phyloP scores from a whole-genome alignment of 2,113 vertebrate species.

The Prinia subflava region DNA sequence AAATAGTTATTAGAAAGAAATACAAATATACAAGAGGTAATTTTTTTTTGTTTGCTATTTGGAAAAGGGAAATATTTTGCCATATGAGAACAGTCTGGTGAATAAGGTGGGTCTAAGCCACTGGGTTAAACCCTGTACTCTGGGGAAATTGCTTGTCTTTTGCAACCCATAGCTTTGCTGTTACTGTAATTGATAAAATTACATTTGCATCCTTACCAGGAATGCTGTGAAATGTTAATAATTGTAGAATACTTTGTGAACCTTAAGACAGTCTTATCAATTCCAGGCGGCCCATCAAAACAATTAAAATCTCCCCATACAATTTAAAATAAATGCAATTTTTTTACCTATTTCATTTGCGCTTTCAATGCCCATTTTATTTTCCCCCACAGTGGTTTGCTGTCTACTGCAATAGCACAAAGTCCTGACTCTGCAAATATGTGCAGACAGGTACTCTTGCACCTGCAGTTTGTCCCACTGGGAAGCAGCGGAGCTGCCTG shows the following conservation, averaged over 20 bases:
- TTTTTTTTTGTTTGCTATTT: not conserved
- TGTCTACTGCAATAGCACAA: not conserved
- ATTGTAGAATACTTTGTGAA: not conserved
- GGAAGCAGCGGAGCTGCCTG: not conserved
- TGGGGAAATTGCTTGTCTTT: not conserved
- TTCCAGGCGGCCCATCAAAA: not conserved
- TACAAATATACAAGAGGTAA: not conserved
- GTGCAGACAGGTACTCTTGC: not conserved
- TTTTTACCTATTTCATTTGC: not conserved
- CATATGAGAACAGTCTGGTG: not conserved
- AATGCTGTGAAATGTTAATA: not conserved
- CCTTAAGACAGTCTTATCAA: not conserved
- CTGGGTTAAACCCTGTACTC: not conserved
- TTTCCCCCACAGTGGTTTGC: not conserved
- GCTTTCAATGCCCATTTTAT: not conserved
- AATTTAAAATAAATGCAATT: not conserved
- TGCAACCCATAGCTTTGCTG: not conserved
- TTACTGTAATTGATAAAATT: not conserved
- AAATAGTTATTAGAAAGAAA: not conserved
- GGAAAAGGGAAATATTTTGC: not conserved
- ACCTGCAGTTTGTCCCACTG: not conserved
- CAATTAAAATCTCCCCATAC: not conserved
- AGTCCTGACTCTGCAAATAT: slow-evolving; percentile 25
- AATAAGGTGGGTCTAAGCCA: not conserved
- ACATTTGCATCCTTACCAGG: not conserved